A percentile compares a stretch with the other conserved stretches of the same genome.
phyloP scores from a whole-genome alignment of 2,797 vertebrate species.

The Rachycentron canadum region DNA sequence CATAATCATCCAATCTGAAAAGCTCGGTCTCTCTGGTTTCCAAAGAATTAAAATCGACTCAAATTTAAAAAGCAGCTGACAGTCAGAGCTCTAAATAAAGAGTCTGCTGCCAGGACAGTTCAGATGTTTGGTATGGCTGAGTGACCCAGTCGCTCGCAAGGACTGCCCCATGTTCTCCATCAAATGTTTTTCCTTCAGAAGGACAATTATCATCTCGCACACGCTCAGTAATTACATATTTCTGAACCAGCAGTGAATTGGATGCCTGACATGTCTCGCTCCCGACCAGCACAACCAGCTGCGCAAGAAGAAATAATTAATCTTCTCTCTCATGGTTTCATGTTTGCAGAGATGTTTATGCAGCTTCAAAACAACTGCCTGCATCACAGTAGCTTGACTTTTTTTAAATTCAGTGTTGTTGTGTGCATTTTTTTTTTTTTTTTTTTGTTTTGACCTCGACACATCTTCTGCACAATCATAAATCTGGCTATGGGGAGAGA shows the following conservation, averaged over 20 bases:
- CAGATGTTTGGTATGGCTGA: conserved; percentile 17
- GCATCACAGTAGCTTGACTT: conserved; percentile 9
- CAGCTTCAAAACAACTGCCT: conserved; percentile 13
- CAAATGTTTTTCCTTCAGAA: conserved; percentile 31
- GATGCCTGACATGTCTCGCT: conserved; percentile 14
- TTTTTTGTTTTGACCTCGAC: conserved; percentile 60
- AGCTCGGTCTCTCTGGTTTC: not conserved
- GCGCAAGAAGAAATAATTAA: conserved; percentile 7
- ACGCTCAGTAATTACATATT: conserved; percentile 35
- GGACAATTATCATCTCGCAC: conserved; percentile 5
- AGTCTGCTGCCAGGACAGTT: not conserved
- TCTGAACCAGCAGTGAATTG: conserved; percentile 15
- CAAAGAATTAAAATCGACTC: not conserved
- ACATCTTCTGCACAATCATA: conserved; percentile 47
- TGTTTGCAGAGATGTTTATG: conserved; percentile 27
- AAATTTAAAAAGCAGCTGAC: too few species aligned
- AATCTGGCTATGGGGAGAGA: conserved; percentile 60
- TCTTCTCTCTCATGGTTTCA: conserved; percentile 17
- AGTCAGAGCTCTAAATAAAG: conserved; percentile 5
- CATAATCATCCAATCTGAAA: not conserved
- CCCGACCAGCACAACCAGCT: not conserved
- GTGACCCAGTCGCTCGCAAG: conserved; percentile 22
- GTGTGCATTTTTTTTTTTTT: not conserved
- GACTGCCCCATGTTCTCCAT: conserved; percentile 20
- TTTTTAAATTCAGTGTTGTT: conserved; percentile 35